These are phyloP conservation scores for Scaptomyza parva DNA, from an alignment of 2,888 invertebrate genomes.

Conservation along the genomic window DNA sequence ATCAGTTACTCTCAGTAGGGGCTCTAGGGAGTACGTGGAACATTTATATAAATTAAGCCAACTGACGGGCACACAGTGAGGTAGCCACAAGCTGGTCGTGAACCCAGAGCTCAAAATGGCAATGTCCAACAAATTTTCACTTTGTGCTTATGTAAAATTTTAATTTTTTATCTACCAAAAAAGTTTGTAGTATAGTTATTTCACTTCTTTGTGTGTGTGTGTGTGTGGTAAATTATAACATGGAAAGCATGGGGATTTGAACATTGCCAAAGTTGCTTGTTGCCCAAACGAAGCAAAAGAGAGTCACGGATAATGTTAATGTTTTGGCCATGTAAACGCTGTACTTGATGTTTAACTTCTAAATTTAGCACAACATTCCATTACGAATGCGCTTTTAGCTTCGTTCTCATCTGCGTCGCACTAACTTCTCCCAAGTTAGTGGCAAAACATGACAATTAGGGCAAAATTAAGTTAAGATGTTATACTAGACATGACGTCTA, in stretches of 20 bases:
- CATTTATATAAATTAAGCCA: constrained; percentile 34
- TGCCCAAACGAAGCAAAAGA: neutral
- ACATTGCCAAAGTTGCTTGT: constrained; percentile 12
- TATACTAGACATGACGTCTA: constrained; percentile 8
- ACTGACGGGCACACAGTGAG: constrained; percentile 7
- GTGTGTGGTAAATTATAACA: neutral
- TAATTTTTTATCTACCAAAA: constrained; percentile 31
- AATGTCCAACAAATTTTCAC: constrained; percentile 27
- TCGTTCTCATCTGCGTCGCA: constrained; percentile 41
- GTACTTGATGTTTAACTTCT: neutral
- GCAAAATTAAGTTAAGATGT: constrained; percentile 1
- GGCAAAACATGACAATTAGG: constrained; percentile 49
- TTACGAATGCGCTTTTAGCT: constrained; percentile 29
- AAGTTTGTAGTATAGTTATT: neutral
- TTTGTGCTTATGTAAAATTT: constrained; percentile 10
- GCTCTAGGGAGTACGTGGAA: neutral
- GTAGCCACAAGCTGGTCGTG: constrained; percentile 25
- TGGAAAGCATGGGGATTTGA: constrained; percentile 17
- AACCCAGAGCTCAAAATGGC: constrained; percentile 21
- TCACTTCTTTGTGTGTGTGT: too few species aligned
- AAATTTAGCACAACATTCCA: constrained; percentile 3
- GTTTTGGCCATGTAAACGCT: constrained; percentile 36
- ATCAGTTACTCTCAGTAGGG: neutral
- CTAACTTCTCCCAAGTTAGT: constrained; percentile 36
- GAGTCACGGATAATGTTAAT: constrained; percentile 15